phyloP scores from a whole-genome alignment of 2,888 invertebrate genomes.

The Eupithecia subfuscata region DNA sequence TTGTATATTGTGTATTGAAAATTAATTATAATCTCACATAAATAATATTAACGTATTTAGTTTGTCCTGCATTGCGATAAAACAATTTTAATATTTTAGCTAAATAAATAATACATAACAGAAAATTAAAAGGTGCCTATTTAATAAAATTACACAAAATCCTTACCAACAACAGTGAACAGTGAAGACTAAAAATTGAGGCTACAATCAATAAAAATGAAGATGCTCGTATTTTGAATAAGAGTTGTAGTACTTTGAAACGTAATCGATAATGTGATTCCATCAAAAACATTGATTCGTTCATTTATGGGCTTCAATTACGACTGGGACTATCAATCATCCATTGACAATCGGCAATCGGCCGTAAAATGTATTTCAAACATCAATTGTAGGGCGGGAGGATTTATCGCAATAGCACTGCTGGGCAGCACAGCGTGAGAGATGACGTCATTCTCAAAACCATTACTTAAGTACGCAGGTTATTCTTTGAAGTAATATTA shows the following conservation, averaged over 20 bases:
- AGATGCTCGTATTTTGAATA: background rate
- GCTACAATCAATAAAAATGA: background rate
- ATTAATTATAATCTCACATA: background rate
- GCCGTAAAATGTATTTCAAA: no score
- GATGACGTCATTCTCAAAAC: background rate
- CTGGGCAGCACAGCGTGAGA: background rate
- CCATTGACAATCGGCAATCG: no score
- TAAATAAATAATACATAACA: background rate
- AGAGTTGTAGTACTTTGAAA: background rate
- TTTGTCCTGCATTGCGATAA: background rate
- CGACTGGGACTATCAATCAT: no score
- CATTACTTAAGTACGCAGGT: background rate
- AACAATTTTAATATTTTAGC: background rate
- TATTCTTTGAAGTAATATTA: background rate
- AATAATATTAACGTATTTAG: background rate
- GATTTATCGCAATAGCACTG: background rate
- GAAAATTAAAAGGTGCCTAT: background rate
- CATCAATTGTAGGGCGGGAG: background rate
- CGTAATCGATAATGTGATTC: slow-evolving; percentile 4
- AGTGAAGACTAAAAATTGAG: no score
- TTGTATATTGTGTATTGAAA: background rate
- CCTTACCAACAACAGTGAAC: no score
- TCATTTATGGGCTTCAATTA: background rate
- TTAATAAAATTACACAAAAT: background rate
- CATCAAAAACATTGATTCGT: background rate